These are phyloP conservation scores for Portunus trituberculatus DNA, from an alignment of 1,140 invertebrate genomes.

Conservation along the genomic window DNA sequence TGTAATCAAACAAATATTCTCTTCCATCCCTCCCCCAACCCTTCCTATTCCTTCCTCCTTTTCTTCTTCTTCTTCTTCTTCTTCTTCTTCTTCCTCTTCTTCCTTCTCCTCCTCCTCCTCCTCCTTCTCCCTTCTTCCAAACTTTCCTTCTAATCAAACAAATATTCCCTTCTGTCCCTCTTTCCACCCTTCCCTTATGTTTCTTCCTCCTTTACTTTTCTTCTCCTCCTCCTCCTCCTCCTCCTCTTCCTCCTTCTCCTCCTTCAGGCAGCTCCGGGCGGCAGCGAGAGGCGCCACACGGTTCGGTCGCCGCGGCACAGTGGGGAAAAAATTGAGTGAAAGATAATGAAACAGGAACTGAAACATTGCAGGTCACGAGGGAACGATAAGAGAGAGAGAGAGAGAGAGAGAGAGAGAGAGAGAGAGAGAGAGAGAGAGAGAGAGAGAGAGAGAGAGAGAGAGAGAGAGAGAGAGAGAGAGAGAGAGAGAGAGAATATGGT, in stretches of 20 bases:
- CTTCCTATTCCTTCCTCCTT: not conserved
- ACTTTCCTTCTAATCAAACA: too few relatives aligned
- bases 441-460: not conserved
- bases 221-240: not conserved
- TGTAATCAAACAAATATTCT: too few relatives aligned
- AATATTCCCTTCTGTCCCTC: too few relatives aligned
- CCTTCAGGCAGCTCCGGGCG: not conserved
- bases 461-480: not conserved
- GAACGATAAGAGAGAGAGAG: not conserved
- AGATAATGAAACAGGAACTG: constrained; percentile 13
- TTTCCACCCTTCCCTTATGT: not conserved
- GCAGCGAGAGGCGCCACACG: not conserved
- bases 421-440: not conserved
- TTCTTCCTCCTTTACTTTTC: constrained; percentile 5
- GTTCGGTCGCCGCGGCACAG: not conserved
- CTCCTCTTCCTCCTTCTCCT: not conserved
- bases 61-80: not conserved
- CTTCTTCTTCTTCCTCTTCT: not conserved
- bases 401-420: not conserved
- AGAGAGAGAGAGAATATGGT: not conserved
- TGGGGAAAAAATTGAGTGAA: not conserved
- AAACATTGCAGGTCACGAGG: not conserved
- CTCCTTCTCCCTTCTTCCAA: too few relatives aligned
- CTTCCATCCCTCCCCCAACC: not conserved
- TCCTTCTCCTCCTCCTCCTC: not conserved